Conservation (phyloP, 2,888 invertebrate species). For the Nineta flava region DNA sequence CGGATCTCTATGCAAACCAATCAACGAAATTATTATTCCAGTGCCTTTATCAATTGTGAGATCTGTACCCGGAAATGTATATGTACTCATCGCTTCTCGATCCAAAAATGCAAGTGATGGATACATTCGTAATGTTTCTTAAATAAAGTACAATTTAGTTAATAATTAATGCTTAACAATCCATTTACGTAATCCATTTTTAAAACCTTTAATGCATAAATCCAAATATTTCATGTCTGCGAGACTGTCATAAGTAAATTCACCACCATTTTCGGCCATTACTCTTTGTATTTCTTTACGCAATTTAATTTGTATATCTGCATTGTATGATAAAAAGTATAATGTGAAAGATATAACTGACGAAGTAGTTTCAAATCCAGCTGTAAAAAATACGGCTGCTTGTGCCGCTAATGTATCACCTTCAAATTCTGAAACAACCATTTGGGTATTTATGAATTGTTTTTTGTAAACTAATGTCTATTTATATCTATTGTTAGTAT, state of each 20-base stretch:
- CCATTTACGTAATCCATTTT: no score
- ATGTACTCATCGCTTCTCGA: conserved; percentile 14
- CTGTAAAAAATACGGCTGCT: conserved; percentile 32
- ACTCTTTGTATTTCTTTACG: conserved; percentile 26
- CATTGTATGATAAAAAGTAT: conserved; percentile 28
- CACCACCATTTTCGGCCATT: conserved; percentile 21
- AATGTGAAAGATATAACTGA: conserved; percentile 27
- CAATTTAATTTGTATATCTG: conserved; percentile 29
- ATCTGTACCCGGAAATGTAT: conserved; percentile 10
- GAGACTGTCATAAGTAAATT: conserved; percentile 29
- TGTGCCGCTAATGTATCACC: conserved; percentile 26
- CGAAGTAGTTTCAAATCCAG: conserved; percentile 36
- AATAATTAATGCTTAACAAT: no score
- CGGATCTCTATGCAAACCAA: conserved; percentile 22
- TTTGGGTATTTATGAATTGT: no score
- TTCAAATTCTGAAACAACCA: conserved; percentile 12
- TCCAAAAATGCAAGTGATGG: conserved; percentile 24
- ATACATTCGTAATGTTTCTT: conserved; percentile 28
- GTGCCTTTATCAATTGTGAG: conserved; percentile 13
- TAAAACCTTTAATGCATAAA: conserved; percentile 28
- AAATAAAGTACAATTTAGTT: conserved; percentile 9
- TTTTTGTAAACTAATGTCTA: no score
- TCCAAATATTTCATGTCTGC: conserved; percentile 34
- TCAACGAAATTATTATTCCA: conserved; percentile 16
- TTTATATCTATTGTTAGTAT: no score